Base-by-base conservation (phyloP, 2,888 invertebrate genomes). In the Entomobrya proxima region DNA sequence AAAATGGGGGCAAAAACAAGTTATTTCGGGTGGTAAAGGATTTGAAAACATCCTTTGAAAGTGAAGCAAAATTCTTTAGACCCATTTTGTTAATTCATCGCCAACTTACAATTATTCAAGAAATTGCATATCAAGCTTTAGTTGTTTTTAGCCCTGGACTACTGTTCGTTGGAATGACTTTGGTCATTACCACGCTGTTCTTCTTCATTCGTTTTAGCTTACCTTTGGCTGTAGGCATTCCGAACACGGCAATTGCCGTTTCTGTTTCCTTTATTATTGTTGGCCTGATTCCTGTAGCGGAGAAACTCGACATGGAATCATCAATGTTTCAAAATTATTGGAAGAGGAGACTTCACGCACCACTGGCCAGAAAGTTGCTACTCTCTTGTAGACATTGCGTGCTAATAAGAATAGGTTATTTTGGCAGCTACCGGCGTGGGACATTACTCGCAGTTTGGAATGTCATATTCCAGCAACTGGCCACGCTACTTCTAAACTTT, bases 381-480 rank as follows among this genome's bases (percentile, higher is more conserved):
- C 1, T 67, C 0, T 67, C 67, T 32, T 67, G 67, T 67, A 67
- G 67, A 37, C 35, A 67, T 67, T 67, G 67, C 32, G n/a, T 67
- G 15, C 18, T 37, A 1, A 9, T 67, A 37, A 15, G 37, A 9
- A 35, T 67, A 6, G 67, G 67, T 13, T 5, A 15, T 18, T 67
- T 67, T 37, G 37, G 18, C 5, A 7, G 15, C 21, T 35, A 37
- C 21, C 32, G 35, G 18, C 32, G 18, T 9, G 67, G 18, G 7
- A 67, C 18, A 4, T 9, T 18, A 37, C 37, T 67, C 2, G 15
- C 18, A 2, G 37, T 67, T 32, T 67, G 67, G 67, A 35, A 67
- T 35, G 18, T 35, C 5, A 67, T 67, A 37, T 35, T 67, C 13
- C 18, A 67, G 5, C 67, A 67, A 21, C 4, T 35, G 15, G 67